A percentile compares a stretch with the other conserved stretches of the same genome.
These are phyloP conservation scores for Lepus americanus DNA, from an alignment of 2,113 vertebrate species.

Conservation along the genomic window DNA sequence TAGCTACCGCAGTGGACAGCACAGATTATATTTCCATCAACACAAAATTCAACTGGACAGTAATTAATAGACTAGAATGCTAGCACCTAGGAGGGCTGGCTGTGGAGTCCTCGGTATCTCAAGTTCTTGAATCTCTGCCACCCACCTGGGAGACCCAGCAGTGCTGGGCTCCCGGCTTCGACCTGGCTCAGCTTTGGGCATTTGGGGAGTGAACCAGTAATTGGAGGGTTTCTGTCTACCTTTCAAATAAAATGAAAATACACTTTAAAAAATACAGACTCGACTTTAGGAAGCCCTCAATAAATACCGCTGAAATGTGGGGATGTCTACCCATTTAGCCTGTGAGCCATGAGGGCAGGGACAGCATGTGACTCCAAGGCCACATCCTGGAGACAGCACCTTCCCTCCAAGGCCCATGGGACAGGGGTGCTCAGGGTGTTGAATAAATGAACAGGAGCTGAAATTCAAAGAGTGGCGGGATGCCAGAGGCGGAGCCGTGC, in stretches of 20 bases:
- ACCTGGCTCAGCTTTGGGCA: no score
- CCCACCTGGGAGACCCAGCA: no score
- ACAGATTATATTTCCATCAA: conserved; percentile 47
- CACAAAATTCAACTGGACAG: not conserved
- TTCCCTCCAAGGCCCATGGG: not conserved
- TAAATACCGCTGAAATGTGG: not conserved
- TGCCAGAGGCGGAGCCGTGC: not conserved
- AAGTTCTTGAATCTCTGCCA: no score
- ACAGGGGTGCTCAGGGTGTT: not conserved
- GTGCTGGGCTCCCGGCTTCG: no score
- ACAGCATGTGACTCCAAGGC: not conserved
- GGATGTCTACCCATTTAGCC: not conserved
- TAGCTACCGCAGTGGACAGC: not conserved
- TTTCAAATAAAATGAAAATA: no score
- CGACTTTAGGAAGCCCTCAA: not conserved
- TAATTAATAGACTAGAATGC: not conserved
- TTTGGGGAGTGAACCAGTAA: no score
- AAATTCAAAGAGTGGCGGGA: not conserved
- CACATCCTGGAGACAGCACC: not conserved
- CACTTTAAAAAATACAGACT: no score
- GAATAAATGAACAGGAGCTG: not conserved
- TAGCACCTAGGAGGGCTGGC: not conserved
- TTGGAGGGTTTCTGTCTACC: no score
- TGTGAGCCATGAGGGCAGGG: not conserved
- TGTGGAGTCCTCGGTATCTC: no score